Evolutionary conservation across 2,888 invertebrate species (phyloP).

Genomic region (Orthosia cruda): DNA sequence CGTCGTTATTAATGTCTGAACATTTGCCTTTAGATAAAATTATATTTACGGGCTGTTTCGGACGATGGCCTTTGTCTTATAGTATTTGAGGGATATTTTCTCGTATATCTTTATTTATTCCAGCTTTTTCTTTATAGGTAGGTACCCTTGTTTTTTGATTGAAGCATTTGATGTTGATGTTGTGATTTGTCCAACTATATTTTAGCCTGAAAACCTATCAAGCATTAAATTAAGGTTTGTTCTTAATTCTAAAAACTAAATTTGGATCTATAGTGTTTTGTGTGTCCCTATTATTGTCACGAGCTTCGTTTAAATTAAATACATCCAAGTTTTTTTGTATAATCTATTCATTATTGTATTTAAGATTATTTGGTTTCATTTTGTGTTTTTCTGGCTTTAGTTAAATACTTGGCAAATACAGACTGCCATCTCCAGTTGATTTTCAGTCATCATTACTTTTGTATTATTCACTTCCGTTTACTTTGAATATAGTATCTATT

Average conservation of each 20-base stretch:
- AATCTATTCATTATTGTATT: neutral
- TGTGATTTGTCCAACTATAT: no score
- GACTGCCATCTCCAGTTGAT: neutral
- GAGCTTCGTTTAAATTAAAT: no score
- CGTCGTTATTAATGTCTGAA: constrained; percentile 50
- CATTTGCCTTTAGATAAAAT: constrained; percentile 41
- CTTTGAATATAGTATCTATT: neutral
- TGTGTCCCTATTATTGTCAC: no score
- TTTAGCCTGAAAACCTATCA: no score
- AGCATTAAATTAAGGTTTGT: no score
- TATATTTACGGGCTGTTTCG: constrained; percentile 11
- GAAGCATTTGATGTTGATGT: no score
- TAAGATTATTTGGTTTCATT: neutral
- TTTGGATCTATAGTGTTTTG: no score
- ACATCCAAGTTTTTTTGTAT: neutral
- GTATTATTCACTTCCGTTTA: neutral
- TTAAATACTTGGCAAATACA: neutral
- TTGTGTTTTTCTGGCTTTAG: neutral
- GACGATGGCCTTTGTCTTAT: constrained; percentile 11
- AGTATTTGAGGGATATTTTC: neutral
- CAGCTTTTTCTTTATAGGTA: neutral
- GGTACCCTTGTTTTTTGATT: no score
- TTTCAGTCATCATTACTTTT: neutral
- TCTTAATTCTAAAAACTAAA: no score
- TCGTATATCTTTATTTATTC: neutral